These are phyloP conservation scores for Euphonia xanthogaster DNA, from an alignment of 2,797 vertebrate species.

Conservation along the genomic window DNA sequence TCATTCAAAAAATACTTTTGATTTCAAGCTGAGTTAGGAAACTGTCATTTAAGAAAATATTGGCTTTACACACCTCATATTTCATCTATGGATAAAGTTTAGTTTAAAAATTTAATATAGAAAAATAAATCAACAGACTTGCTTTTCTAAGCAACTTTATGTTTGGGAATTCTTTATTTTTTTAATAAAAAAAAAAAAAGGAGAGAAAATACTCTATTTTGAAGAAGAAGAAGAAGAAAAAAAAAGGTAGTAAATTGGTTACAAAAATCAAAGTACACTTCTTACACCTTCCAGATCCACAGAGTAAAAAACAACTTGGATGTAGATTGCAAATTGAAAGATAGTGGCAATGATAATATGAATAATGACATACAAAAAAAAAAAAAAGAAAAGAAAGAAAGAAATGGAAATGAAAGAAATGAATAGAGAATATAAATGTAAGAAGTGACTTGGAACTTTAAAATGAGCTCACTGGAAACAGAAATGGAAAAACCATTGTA, in stretches of 20 bases:
- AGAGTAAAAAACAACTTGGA: not conserved
- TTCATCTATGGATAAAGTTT: not conserved
- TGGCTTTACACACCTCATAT: not conserved
- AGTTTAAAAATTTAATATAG: not conserved
- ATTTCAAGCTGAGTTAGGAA: not conserved
- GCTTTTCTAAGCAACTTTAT: not conserved
- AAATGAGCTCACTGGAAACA: conserved; percentile 46
- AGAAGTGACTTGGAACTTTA: not conserved
- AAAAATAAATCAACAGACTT: not conserved
- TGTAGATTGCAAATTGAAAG: not conserved
- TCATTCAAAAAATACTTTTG: not conserved
- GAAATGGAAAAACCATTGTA: conserved; percentile 39
- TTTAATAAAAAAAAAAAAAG: not conserved
- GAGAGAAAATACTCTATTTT: not conserved
- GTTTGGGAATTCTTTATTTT: not conserved
- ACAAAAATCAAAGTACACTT: not conserved
- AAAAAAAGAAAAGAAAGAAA: not conserved
- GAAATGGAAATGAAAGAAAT: not conserved
- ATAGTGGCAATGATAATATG: not conserved
- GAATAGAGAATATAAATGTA: not conserved
- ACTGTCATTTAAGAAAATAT: not conserved
- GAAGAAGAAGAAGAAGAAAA: not conserved
- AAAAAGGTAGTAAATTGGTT: not conserved
- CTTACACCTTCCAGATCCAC: not conserved
- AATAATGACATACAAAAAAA: not conserved